A percentile compares a stretch with the other conserved stretches of the same genome.
phyloP scores from a whole-genome alignment of 2,113 vertebrate genomes.

The Limanda limanda region DNA sequence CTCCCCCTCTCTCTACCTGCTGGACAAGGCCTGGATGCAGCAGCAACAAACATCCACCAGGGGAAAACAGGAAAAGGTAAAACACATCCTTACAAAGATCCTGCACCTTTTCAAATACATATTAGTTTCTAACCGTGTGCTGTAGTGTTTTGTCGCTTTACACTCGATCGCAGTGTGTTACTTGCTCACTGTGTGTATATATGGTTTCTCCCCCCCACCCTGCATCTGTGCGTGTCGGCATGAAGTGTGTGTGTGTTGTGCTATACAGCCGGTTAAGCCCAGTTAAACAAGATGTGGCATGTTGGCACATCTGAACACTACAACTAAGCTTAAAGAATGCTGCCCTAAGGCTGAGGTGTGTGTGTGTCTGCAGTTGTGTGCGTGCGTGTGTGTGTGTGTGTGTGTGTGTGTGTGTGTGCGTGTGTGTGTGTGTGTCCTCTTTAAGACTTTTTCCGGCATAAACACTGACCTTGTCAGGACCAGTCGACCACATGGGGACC shows the following conservation, averaged over 20 bases:
- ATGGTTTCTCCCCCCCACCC: neutral
- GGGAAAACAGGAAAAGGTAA: conserved; percentile 68
- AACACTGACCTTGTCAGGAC: too few relatives aligned
- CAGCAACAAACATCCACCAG: conserved; percentile 37
- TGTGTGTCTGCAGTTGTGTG: conserved; percentile 30
- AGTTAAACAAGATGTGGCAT: conserved; percentile 61
- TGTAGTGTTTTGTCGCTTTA: neutral
- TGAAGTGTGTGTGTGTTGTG: conserved; percentile 28
- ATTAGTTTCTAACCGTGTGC: neutral
- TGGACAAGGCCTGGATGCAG: conserved; percentile 47
- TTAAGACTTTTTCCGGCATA: too few relatives aligned
- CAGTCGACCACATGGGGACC: too few relatives aligned
- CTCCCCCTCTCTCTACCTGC: conserved; percentile 22
- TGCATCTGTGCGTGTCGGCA: neutral
- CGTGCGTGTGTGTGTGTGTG: conserved; percentile 27
- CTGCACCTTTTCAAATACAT: neutral
- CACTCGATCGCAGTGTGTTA: too few relatives aligned
- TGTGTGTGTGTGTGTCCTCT: conserved; percentile 10
- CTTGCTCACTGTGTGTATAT: neutral
- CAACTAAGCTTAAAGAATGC: conserved; percentile 63
- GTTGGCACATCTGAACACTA: conserved; percentile 49
- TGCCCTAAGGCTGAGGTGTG: conserved; percentile 46
- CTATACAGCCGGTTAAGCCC: conserved; percentile 17
- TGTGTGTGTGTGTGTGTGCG: conserved; percentile 35
- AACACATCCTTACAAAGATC: neutral